A percentile compares a stretch with the other conserved stretches of the same genome.
Conservation (phyloP, 2,113 vertebrate genomes). For the Neopipo cinnamomea region DNA sequence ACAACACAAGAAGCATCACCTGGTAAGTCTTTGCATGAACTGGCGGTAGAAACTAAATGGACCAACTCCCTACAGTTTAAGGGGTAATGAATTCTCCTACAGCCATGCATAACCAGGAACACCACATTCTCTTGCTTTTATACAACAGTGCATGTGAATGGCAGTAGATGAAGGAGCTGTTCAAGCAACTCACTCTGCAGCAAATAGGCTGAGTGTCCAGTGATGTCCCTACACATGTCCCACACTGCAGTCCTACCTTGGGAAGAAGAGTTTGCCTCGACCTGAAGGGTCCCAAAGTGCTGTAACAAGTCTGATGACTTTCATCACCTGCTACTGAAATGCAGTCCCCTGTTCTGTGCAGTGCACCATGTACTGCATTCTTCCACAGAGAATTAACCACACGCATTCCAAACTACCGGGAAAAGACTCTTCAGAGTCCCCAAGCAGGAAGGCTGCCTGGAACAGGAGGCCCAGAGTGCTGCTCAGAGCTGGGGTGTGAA, state of each 20-base stretch:
- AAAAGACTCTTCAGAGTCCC: background rate
- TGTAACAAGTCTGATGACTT: background rate
- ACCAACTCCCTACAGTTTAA: background rate
- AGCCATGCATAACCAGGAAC: background rate
- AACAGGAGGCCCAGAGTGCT: background rate
- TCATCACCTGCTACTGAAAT: background rate
- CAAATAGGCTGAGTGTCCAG: background rate
- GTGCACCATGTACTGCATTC: background rate
- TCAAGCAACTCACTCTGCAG: background rate
- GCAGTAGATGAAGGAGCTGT: background rate
- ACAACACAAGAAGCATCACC: background rate
- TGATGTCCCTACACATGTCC: constrained; percentile 16
- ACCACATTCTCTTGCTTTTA: background rate
- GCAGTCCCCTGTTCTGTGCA: background rate
- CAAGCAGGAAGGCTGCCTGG: background rate
- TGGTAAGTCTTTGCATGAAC: background rate
- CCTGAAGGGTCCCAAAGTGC: constrained; percentile 74
- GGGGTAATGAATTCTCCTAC: background rate
- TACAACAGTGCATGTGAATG: background rate
- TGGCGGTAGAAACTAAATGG: background rate
- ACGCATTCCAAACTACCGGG: background rate
- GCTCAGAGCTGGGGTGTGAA: background rate
- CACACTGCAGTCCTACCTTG: background rate
- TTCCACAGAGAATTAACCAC: background rate
- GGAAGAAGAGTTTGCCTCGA: background rate